phyloP scores from a whole-genome alignment of 1,140 invertebrate species.

The Aplysia californica region DNA sequence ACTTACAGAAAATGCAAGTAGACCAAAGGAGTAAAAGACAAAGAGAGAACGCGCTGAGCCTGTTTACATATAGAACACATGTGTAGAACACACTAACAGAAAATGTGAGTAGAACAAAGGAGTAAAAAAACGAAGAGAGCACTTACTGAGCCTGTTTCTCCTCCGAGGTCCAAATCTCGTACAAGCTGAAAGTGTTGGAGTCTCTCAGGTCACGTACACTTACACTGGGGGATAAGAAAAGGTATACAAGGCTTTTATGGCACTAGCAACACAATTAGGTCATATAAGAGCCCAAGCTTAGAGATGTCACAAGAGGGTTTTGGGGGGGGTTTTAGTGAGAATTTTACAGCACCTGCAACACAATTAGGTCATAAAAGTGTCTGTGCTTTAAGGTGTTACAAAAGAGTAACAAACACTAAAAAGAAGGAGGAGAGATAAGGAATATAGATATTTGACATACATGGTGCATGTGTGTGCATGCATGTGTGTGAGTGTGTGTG shows the following conservation, averaged over 20 bases:
- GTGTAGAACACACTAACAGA: too few relatives aligned
- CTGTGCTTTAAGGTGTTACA: too few relatives aligned
- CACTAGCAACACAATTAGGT: not conserved
- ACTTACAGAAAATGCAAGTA: too few relatives aligned
- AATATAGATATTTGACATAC: too few relatives aligned
- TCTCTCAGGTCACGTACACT: conserved; percentile 45
- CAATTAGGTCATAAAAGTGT: not conserved
- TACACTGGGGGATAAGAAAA: conserved; percentile 39
- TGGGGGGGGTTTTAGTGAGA: not conserved
- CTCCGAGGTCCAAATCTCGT: conserved; percentile 51
- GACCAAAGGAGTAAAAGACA: too few relatives aligned
- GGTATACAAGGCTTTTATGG: not conserved
- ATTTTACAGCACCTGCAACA: not conserved
- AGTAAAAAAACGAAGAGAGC: too few relatives aligned
- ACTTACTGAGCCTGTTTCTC: too few relatives aligned
- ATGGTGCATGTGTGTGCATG: too few relatives aligned
- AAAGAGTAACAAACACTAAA: not conserved
- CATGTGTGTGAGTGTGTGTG: too few relatives aligned
- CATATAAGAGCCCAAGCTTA: not conserved
- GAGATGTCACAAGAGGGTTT: not conserved
- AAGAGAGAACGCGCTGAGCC: too few relatives aligned
- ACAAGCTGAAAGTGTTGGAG: conserved; percentile 42
- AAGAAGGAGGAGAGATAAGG: not conserved
- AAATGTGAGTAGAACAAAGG: too few relatives aligned
- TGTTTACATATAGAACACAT: too few relatives aligned